phyloP scores from a whole-genome alignment of 2,797 vertebrate genomes.

The Ceryle rudis region DNA sequence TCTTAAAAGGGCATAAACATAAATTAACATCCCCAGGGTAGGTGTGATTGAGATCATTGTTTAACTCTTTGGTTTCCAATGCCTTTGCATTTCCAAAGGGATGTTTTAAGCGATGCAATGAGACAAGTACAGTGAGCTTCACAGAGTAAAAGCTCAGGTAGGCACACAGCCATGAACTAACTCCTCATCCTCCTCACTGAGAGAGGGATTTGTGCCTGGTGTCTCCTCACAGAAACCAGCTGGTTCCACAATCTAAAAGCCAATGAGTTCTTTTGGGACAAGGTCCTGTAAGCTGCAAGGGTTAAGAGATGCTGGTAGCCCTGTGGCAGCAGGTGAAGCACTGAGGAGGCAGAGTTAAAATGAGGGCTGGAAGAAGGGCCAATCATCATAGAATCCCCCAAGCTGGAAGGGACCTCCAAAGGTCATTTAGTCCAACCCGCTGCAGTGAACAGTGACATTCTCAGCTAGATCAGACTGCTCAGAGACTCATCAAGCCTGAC shows the following conservation, averaged over 20 bases:
- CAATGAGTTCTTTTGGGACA: fast-evolving
- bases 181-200: neutral
- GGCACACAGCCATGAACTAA: neutral
- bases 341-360: neutral
- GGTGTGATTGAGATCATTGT: neutral
- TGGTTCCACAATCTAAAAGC: fast-evolving
- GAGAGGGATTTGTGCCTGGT: fast-evolving
- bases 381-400: neutral
- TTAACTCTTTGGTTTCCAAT: neutral
- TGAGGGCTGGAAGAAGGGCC: fast-evolving
- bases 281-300: neutral
- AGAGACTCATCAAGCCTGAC: too few species aligned
- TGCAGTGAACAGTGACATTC: too few species aligned
- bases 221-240: fast-evolving
- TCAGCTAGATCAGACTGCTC: too few species aligned
- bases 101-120: neutral
- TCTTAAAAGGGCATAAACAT: neutral
- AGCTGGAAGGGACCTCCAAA: too few species aligned
- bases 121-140: neutral
- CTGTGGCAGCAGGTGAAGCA: neutral
- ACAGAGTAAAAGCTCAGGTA: neutral
- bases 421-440: too few species aligned
- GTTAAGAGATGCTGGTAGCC: neutral
- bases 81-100: neutral
- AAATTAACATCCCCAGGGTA: neutral